Evolutionary conservation across 2,888 invertebrate species (phyloP).

Genomic region (Lutraria lutraria): DNA sequence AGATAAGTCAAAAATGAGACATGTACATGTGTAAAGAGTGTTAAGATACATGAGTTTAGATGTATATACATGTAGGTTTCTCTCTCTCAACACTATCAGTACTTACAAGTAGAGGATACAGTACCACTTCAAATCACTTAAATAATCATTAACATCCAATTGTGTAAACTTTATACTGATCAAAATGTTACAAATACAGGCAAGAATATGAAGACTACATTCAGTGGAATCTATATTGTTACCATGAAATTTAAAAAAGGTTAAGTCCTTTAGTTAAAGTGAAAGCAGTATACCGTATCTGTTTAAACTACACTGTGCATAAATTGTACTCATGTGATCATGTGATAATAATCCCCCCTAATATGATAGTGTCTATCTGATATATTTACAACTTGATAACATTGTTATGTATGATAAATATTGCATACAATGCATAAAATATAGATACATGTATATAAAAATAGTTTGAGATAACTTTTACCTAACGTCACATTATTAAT

Average conservation of each 20-base stretch:
- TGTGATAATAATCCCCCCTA: conserved; percentile 17
- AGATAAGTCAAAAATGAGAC: too few species aligned
- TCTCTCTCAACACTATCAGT: not conserved
- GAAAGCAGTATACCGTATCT: not conserved
- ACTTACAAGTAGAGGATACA: conserved; percentile 1
- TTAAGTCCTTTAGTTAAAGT: not conserved
- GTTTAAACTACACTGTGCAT: not conserved
- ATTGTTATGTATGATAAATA: conserved; percentile 5
- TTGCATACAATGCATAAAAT: not conserved
- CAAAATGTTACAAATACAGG: not conserved
- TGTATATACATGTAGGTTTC: too few species aligned
- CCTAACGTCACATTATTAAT: not conserved
- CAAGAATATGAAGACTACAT: not conserved
- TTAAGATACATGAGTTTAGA: too few species aligned
- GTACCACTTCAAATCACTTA: not conserved
- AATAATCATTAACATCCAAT: conserved; percentile 2
- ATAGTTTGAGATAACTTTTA: not conserved
- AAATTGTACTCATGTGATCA: not conserved
- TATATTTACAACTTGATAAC: conserved; percentile 4
- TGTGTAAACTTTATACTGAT: conserved; percentile 12
- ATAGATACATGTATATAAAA: too few species aligned
- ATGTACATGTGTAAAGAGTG: too few species aligned
- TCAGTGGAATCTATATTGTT: not conserved
- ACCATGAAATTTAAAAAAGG: too few species aligned
- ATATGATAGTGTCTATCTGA: conserved; percentile 3